Conservation (phyloP, 2,113 vertebrate species). For the Cephalopholis sonnerati region DNA sequence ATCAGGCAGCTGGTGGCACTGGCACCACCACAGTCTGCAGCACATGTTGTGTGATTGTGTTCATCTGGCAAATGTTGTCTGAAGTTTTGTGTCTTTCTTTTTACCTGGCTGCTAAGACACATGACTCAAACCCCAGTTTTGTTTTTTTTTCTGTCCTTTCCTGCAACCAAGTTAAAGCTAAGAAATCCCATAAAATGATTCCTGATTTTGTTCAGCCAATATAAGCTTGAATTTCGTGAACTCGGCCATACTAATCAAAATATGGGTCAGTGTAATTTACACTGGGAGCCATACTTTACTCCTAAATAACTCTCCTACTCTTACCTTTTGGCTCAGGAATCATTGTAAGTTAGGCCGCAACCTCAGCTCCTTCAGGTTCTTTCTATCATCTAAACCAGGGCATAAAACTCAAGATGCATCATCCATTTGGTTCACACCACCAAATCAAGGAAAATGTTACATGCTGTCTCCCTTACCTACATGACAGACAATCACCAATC, state of each 20-base stretch:
- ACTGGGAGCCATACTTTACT: not conserved
- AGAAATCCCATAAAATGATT: not conserved
- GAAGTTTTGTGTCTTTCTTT: not conserved
- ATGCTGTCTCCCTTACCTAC: not conserved
- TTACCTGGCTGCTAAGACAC: not conserved
- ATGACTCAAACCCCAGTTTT: not conserved
- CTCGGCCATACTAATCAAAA: not conserved
- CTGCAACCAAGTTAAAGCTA: not conserved
- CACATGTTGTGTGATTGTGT: conserved; percentile 43
- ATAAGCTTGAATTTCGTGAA: not conserved
- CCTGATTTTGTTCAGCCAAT: not conserved
- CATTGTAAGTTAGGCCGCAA: not conserved
- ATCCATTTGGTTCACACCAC: not conserved
- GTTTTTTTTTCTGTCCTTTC: not conserved
- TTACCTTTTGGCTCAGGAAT: not conserved
- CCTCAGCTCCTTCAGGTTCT: not conserved
- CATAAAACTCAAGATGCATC: not conserved
- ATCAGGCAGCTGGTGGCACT: conserved; percentile 52
- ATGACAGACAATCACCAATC: conserved; percentile 24
- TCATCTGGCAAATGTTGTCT: conserved; percentile 13
- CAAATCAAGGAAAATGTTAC: conserved; percentile 13
- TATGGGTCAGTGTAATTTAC: not conserved
- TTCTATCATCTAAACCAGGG: not conserved
- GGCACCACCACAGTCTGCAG: conserved; percentile 24
- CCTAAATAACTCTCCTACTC: not conserved